phyloP scores from a whole-genome alignment of 2,888 invertebrate genomes.

The Drosophila limbata region DNA sequence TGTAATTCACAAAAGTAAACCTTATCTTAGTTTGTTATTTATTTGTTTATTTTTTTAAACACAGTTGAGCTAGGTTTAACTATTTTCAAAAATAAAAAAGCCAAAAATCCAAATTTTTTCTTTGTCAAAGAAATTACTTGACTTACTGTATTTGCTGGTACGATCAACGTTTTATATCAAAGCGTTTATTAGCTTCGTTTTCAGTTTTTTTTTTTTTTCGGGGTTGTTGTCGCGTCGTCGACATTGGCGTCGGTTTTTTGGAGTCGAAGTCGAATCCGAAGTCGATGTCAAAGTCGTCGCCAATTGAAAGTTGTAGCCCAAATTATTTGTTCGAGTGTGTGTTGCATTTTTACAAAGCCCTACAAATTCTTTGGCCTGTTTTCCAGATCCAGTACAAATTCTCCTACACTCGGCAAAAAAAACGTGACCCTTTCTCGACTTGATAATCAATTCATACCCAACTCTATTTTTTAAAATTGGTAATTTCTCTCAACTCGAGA shows the following conservation, averaged over 20 bases:
- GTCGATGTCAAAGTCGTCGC: constrained; percentile 30
- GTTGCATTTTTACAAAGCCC: constrained; percentile 37
- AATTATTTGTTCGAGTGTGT: constrained; percentile 54
- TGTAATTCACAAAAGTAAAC: neutral
- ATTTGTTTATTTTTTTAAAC: no score
- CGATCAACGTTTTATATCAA: constrained; percentile 50
- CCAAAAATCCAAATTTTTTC: no score
- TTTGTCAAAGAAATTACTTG: neutral
- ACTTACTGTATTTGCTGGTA: neutral
- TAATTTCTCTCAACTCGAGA: no score
- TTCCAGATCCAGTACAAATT: constrained; percentile 5
- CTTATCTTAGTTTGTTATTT: neutral
- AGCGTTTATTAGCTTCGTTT: constrained; percentile 69
- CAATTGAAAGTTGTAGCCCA: constrained; percentile 73
- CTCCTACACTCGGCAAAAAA: neutral
- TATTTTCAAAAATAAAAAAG: no score
- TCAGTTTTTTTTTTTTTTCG: constrained; percentile 18
- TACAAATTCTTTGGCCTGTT: constrained; percentile 52
- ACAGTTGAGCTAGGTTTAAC: no score
- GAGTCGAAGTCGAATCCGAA: constrained; percentile 2
- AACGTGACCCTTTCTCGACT: no score
- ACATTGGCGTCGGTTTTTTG: constrained; percentile 10
- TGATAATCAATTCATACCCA: no score
- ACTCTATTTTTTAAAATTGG: no score
- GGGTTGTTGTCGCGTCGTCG: constrained; percentile 10